phyloP scores from a whole-genome alignment of 1,140 invertebrate species.

The Micrasema minimum region DNA sequence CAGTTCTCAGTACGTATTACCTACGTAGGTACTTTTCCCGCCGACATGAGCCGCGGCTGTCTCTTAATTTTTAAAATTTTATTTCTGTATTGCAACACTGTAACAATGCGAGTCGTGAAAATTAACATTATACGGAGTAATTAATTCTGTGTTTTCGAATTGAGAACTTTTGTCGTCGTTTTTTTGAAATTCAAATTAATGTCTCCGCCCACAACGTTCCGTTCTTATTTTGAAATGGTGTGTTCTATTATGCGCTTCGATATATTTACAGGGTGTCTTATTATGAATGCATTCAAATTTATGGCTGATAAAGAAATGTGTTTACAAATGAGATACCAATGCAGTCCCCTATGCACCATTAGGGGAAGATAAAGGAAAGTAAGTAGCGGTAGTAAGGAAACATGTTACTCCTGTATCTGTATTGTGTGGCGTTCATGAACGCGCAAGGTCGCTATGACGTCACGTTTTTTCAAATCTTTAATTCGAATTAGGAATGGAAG shows the following conservation, averaged over 20 bases:
- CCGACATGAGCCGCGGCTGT: conserved; percentile 17
- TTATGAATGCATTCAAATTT: too few relatives aligned
- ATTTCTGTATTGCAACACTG: conserved; percentile 14
- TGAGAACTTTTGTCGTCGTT: conserved; percentile 33
- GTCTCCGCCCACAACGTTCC: conserved; percentile 26
- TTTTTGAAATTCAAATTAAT: conserved; percentile 39
- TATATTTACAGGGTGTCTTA: too few relatives aligned
- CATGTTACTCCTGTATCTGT: too few relatives aligned
- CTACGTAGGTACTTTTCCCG: conserved; percentile 22
- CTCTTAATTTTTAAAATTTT: conserved; percentile 10
- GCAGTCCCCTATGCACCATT: too few relatives aligned
- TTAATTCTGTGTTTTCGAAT: conserved; percentile 37
- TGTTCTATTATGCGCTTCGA: conserved; percentile 32
- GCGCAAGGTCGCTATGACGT: conserved; percentile 15
- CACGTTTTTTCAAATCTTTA: neutral
- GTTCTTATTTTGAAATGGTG: conserved; percentile 27
- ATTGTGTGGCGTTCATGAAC: neutral
- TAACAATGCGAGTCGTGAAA: conserved; percentile 29
- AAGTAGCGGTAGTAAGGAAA: too few relatives aligned
- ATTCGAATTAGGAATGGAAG: conserved; percentile 7
- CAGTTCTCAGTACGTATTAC: neutral
- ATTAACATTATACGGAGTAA: conserved; percentile 35
- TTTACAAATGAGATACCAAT: too few relatives aligned
- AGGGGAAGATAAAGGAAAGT: too few relatives aligned
- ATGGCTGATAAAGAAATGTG: too few relatives aligned